Evolutionary conservation across 53 echinoderm and acorn worm genomes (phyloP).

Genomic region (Astropecten irregularis): DNA sequence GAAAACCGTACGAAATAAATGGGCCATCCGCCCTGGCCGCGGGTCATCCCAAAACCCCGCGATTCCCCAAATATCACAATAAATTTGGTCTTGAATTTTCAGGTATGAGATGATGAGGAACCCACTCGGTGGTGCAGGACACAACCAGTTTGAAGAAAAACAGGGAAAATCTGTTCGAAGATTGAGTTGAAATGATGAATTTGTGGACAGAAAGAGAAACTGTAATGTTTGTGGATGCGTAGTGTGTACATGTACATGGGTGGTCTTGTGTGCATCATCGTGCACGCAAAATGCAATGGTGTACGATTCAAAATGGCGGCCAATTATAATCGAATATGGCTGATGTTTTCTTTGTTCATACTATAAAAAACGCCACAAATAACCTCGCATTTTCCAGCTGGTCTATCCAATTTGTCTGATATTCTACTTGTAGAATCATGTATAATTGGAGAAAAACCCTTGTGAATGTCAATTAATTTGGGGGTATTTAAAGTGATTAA

Average conservation of each 20-base stretch:
- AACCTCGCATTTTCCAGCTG: background rate
- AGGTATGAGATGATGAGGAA: background rate
- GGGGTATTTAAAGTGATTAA: no score
- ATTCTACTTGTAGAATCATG: no score
- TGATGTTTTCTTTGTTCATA: constrained; percentile 59
- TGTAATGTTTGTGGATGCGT: constrained; percentile 2
- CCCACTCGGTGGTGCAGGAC: background rate
- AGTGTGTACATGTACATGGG: constrained; percentile 40
- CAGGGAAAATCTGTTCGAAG: no score
- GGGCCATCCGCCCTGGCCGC: constrained; percentile 51
- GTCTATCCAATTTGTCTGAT: background rate
- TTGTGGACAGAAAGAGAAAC: constrained; percentile 40
- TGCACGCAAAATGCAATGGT: background rate
- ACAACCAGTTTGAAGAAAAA: no score
- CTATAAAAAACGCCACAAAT: constrained; percentile 29
- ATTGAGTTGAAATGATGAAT: no score
- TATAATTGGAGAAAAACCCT: no score
- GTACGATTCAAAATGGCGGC: constrained; percentile 59
- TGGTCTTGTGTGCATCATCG: constrained; percentile 10
- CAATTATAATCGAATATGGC: constrained; percentile 60
- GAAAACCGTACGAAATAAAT: constrained; percentile 26
- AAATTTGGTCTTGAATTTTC: background rate
- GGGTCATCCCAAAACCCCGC: constrained; percentile 44
- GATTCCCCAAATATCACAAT: constrained; percentile 42
- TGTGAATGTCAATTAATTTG: no score